phyloP scores from a whole-genome alignment of 2,797 vertebrate species.

The Ciconia nigra region DNA sequence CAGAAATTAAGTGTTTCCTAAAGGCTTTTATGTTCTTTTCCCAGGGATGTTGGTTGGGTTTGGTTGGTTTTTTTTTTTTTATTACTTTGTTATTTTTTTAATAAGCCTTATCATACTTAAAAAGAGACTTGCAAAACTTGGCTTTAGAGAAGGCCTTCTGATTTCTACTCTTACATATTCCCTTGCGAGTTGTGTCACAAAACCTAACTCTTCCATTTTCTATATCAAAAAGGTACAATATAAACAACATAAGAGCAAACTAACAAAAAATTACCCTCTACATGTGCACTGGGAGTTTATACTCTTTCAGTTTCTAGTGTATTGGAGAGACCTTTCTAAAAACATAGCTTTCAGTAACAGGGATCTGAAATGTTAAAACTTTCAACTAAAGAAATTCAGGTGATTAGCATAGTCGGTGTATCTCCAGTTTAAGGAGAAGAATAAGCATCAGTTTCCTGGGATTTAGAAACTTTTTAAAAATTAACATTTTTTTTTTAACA shows the following conservation, averaged over 20 bases:
- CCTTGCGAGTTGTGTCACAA: background rate
- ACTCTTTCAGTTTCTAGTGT: background rate
- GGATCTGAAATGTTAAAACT: background rate
- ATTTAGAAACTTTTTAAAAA: background rate
- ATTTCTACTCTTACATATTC: background rate
- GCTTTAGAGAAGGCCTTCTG: background rate
- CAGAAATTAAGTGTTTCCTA: constrained; percentile 9
- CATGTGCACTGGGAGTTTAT: background rate
- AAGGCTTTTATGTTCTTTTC: background rate
- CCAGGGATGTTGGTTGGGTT: background rate
- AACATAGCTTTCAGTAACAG: background rate
- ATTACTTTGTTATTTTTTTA: background rate
- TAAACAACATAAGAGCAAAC: background rate
- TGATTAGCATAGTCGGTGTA: background rate
- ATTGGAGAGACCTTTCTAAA: background rate
- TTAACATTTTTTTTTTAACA: background rate
- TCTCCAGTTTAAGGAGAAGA: background rate
- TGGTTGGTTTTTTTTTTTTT: background rate
- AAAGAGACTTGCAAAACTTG: constrained; percentile 25
- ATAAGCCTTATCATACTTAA: constrained; percentile 13
- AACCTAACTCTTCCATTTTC: background rate
- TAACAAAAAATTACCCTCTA: background rate
- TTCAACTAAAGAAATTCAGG: background rate
- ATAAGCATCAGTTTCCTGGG: background rate
- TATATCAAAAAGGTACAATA: background rate